phyloP scores from a whole-genome alignment of 2,888 invertebrate species.

The Temnothorax unifasciatus region DNA sequence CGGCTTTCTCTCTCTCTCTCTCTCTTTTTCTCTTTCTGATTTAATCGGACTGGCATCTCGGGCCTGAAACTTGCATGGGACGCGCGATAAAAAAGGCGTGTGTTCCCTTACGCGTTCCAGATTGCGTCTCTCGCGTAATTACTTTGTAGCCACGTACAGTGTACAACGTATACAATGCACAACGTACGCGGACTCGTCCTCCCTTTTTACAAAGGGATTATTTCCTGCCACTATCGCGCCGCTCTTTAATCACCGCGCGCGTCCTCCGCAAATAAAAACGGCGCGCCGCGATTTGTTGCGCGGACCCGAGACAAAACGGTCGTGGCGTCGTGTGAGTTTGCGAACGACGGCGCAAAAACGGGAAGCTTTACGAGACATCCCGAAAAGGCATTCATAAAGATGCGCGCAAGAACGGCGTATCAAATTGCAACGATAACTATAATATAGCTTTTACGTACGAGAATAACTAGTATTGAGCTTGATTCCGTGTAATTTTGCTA shows the following conservation, averaged over 20 bases:
- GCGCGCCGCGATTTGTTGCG: constrained; percentile 71
- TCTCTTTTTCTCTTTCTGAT: not conserved
- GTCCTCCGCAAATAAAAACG: constrained; percentile 66
- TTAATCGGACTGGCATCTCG: constrained; percentile 40
- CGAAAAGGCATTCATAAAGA: constrained; percentile 50
- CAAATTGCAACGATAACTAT: constrained; percentile 40
- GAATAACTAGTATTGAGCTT: constrained; percentile 13
- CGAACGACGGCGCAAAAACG: constrained; percentile 38
- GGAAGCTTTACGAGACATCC: constrained; percentile 29
- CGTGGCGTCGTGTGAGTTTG: constrained; percentile 37
- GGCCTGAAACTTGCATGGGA: constrained; percentile 33
- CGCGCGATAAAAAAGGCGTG: constrained; percentile 50
- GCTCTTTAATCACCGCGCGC: constrained; percentile 69
- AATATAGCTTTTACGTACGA: constrained; percentile 19
- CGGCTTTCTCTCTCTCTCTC: no score
- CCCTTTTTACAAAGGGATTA: constrained; percentile 50
- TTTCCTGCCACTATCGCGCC: constrained; percentile 68
- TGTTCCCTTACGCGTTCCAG: constrained; percentile 61
- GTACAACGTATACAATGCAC: constrained; percentile 45
- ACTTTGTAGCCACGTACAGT: constrained; percentile 56
- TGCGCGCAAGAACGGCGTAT: constrained; percentile 29
- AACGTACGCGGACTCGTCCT: constrained; percentile 53
- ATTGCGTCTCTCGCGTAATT: constrained; percentile 64
- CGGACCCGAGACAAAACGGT: constrained; percentile 60
- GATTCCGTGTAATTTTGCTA: constrained; percentile 27